A percentile compares a stretch with the other conserved stretches of the same genome.
These are phyloP conservation scores for Rhinichthys osculus DNA, from an alignment of 2,797 vertebrate genomes.

Conservation along the genomic window DNA sequence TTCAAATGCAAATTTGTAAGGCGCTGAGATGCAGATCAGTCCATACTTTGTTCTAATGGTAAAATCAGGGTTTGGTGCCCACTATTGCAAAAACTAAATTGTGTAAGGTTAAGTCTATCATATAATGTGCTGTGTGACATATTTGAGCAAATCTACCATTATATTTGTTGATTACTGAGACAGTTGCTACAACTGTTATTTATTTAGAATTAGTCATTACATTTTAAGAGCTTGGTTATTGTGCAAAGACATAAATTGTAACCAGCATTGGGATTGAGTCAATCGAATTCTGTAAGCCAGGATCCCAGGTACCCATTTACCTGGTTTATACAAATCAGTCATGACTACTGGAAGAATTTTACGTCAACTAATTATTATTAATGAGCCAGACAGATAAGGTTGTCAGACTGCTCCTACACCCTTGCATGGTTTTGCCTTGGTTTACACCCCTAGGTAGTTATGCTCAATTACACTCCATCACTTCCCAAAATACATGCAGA, in stretches of 20 bases:
- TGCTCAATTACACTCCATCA: conserved; percentile 6
- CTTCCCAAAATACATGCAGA: conserved; percentile 12
- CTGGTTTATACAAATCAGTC: not conserved
- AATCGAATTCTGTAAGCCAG: not conserved
- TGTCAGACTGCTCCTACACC: not conserved
- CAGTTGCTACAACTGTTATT: not conserved
- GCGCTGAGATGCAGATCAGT: not conserved
- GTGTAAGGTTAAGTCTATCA: not conserved
- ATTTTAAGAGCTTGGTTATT: not conserved
- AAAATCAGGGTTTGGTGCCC: not conserved
- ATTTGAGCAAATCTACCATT: conserved; percentile 6
- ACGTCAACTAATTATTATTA: not conserved
- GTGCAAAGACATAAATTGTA: not conserved
- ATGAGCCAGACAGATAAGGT: not conserved
- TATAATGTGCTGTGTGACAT: not conserved
- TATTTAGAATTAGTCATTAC: not conserved
- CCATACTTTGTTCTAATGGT: not conserved
- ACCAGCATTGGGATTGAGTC: not conserved
- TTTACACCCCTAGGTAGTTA: conserved; percentile 1
- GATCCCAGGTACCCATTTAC: not conserved
- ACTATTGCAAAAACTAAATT: not conserved
- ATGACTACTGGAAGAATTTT: not conserved
- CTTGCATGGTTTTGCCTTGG: not conserved
- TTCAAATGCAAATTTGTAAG: not conserved
- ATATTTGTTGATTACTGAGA: not conserved